A percentile compares a stretch with the other conserved stretches of the same genome.
Evolutionary conservation across 1,140 invertebrate genomes (phyloP).

Genomic region (Dermatophagoides farinae): DNA sequence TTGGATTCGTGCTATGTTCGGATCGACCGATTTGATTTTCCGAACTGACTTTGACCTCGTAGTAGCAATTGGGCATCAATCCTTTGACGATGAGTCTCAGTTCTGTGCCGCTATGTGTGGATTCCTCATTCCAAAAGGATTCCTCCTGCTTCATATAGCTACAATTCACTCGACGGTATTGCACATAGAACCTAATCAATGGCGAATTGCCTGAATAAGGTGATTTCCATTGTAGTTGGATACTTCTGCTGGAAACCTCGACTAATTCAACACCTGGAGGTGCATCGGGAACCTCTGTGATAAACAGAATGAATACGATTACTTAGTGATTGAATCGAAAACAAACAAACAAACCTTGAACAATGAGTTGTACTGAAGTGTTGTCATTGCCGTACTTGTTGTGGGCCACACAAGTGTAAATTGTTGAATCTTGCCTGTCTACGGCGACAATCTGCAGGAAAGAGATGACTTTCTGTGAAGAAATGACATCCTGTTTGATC

Average conservation of each 20-base stretch:
- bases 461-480: slow-evolving; percentile 12
- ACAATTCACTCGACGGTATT: slow-evolving; percentile 23
- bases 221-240: slow-evolving; percentile 27
- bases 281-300: slow-evolving; percentile 27
- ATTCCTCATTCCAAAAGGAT: not conserved
- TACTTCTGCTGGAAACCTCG: slow-evolving; percentile 24
- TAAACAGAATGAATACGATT: slow-evolving; percentile 2
- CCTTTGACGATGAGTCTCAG: not conserved
- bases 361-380: slow-evolving; percentile 27
- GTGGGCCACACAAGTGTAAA: slow-evolving; percentile 27
- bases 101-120: not conserved
- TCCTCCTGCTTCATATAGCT: not conserved
- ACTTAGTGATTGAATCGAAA: slow-evolving; percentile 10
- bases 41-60: slow-evolving; percentile 1
- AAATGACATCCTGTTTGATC: slow-evolving; percentile 9
- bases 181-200: slow-evolving; percentile 28
- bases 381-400: slow-evolving; percentile 28
- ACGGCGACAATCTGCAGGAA: slow-evolving; percentile 24
- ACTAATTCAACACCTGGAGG: slow-evolving; percentile 27
- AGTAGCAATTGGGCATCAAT: slow-evolving; percentile 5
- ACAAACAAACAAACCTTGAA: slow-evolving; percentile 25
- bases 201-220: slow-evolving; percentile 31
- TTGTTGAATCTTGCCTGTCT: slow-evolving; percentile 26
- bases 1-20: slow-evolving; percentile 20
- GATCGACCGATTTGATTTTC: slow-evolving; percentile 8